These are phyloP conservation scores for Adelges cooleyi DNA, from an alignment of 1,140 invertebrate species.

Conservation along the genomic window DNA sequence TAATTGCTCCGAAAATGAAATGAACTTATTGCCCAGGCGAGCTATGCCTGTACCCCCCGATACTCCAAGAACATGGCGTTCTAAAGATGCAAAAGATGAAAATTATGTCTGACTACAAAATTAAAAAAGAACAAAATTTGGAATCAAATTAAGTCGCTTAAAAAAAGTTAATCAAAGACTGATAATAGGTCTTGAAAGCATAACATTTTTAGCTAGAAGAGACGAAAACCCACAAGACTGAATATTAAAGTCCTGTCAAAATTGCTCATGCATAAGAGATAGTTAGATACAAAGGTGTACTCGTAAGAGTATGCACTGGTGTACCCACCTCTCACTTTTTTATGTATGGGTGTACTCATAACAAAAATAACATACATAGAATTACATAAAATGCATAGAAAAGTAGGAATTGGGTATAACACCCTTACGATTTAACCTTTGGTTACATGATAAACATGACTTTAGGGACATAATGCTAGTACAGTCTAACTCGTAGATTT, in stretches of 20 bases:
- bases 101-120: conserved; percentile 3
- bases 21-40: conserved; percentile 10
- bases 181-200: neutral
- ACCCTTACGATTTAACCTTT: too few species aligned
- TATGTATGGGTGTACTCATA: too few species aligned
- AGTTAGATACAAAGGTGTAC: too few species aligned
- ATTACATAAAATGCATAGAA: too few species aligned
- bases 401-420: too few species aligned
- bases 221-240: conserved; percentile 16
- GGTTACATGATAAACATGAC: too few species aligned
- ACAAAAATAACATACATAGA: too few species aligned
- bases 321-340: too few species aligned
- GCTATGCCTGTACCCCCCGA: conserved; percentile 8
- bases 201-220: neutral
- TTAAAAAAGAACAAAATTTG: neutral
- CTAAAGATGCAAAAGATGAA: conserved; percentile 14
- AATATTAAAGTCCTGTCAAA: conserved; percentile 21
- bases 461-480: too few species aligned
- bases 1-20: conserved; percentile 29
- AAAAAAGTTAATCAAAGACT: neutral
- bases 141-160: neutral
- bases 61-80: conserved; percentile 4
- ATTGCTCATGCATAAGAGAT: conserved; percentile 7
- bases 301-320: too few species aligned
- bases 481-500: too few species aligned